These are phyloP conservation scores for Anthonomus grandis DNA, from an alignment of 1,140 invertebrate species.

Conservation along the genomic window DNA sequence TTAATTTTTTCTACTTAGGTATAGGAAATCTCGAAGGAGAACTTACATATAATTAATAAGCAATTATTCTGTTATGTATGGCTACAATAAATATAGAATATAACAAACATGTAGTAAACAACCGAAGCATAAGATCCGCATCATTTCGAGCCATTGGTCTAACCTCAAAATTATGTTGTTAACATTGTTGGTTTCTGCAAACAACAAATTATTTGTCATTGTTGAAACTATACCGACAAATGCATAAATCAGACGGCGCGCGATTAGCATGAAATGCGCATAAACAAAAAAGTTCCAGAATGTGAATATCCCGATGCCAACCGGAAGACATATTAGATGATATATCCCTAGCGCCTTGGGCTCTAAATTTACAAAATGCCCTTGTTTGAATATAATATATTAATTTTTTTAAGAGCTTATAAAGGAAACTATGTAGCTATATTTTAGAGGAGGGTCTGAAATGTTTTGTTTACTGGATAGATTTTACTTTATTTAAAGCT, in stretches of 20 bases:
- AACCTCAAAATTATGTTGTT: conserved; percentile 17
- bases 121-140: conserved; percentile 12
- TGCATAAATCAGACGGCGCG: conserved; percentile 26
- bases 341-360: conserved; percentile 33
- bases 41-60: too few relatives aligned
- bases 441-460: neutral
- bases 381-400: conserved; percentile 25
- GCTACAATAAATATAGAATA: too few relatives aligned
- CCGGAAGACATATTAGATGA: conserved; percentile 44
- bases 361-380: conserved; percentile 23
- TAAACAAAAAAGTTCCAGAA: conserved; percentile 43
- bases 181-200: conserved; percentile 21
- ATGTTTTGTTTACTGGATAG: too few relatives aligned
- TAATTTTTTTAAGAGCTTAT: conserved; percentile 20
- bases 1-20: too few relatives aligned
- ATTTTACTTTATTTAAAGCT: too few relatives aligned
- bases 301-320: conserved; percentile 43
- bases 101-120: conserved; percentile 10
- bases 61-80: too few relatives aligned
- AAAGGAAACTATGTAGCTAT: conserved; percentile 17
- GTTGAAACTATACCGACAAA: conserved; percentile 34
- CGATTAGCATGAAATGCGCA: conserved; percentile 40
- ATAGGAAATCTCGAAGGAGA: too few relatives aligned
- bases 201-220: conserved; percentile 32
- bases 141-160: conserved; percentile 9